Base-by-base conservation (phyloP, 2,113 vertebrate genomes). In the Aix galericulata region DNA sequence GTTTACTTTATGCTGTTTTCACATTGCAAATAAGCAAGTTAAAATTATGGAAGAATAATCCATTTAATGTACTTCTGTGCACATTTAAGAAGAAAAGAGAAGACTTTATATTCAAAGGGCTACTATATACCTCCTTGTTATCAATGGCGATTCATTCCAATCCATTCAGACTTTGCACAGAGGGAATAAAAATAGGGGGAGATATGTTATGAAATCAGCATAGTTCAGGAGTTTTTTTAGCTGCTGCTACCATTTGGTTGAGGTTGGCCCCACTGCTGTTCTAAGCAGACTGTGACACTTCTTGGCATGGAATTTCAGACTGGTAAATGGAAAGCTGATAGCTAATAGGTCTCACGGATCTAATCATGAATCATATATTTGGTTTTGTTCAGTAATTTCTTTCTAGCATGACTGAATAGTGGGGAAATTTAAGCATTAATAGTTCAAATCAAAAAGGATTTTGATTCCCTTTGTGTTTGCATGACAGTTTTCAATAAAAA, bases 231-330 rank as follows among this genome's bases (percentile, higher is more conserved):
- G 17, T 20, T 64, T 6, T 81, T 75, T 52, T 89, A 31, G 29
- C 69, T 79, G 27, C 48, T 84, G 64, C 59, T 87, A 66, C 59
- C 86, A 73, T 91, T 91, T 88, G 38, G 50, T 67, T 88, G 62
- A 86, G 50, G 21, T 29, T 82, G 69, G 77, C 60, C 62, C 68
- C 56, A 90, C 56, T 72, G 88, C 88, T 95, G 90, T 88, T 93
- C 80, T 92, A 94, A 96, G 92, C 90, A 95, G 94, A 92, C 80
- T 97, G 92, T 93, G 93, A 94, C 90, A 82, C 77, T 85, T 96
- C 83, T 75, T 92, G 92, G 90, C 94, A 82, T 29, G 38, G 38
- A 63, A 62, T 93, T 94, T 90, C 86, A 91, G 82, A 72, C 58
- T 73, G 58, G 31, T 92, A 80, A 94, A 86, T 93, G 66, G 76